Percentiles rank a stretch among this genome's conserved stretches.
Conservation (phyloP, 2,797 vertebrate genomes). For the Chelonia mydas region DNA sequence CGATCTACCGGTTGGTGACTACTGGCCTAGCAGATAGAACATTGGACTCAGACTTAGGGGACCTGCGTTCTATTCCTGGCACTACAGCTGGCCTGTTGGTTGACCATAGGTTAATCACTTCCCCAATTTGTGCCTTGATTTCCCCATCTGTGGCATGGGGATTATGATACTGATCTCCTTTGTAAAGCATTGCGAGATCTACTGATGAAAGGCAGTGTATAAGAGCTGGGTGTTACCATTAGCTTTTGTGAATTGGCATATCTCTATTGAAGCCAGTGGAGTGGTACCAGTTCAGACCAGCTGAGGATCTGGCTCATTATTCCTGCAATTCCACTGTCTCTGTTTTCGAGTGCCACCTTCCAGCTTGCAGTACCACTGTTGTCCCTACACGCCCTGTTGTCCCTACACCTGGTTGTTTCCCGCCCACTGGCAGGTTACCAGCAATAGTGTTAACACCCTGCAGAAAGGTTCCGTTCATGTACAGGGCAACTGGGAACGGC, state of each 20-base stretch:
- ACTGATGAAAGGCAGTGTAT: background rate
- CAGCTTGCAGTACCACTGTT: background rate
- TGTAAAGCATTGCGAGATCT: background rate
- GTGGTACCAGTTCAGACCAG: background rate
- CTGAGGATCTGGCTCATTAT: background rate
- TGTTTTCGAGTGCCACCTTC: background rate
- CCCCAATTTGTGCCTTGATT: background rate
- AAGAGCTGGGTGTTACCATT: background rate
- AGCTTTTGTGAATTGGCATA: background rate
- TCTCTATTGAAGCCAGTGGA: background rate
- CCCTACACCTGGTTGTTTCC: background rate
- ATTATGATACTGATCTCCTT: background rate
- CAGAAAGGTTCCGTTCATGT: background rate
- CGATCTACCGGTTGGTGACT: no score
- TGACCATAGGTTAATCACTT: background rate
- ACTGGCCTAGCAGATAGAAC: no score
- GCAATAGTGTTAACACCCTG: background rate
- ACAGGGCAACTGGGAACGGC: background rate
- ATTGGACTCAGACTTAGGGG: no score
- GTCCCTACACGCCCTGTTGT: background rate
- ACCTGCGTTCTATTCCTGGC: no score
- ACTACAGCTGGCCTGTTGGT: no score
- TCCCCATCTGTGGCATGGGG: background rate
- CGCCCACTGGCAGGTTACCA: background rate
- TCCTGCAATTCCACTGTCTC: background rate